Evolutionary conservation across 2,888 invertebrate genomes (phyloP).

Genomic region (Schrankia costaestrigalis): DNA sequence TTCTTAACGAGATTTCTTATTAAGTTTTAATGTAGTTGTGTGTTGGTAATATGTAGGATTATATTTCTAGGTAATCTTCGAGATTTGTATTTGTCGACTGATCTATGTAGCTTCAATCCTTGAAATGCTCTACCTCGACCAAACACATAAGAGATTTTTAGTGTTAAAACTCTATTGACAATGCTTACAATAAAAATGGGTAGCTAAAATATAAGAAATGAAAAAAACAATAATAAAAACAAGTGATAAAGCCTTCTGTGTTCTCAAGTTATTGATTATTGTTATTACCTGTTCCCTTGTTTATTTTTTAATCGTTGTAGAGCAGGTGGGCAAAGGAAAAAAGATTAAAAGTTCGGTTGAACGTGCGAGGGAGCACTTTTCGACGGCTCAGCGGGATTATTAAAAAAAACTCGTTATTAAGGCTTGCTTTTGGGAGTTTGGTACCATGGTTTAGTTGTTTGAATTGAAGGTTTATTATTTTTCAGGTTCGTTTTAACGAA

Average conservation of each 20-base stretch:
- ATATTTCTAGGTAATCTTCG: too few relatives aligned
- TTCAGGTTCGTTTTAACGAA: too few relatives aligned
- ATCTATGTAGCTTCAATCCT: too few relatives aligned
- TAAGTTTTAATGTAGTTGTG: too few relatives aligned
- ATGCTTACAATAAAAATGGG: neutral
- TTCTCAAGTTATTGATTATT: constrained; percentile 21
- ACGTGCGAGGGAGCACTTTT: constrained; percentile 42
- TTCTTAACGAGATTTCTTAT: neutral
- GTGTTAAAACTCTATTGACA: too few relatives aligned
- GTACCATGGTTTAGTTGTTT: too few relatives aligned
- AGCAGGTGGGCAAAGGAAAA: constrained; percentile 51
- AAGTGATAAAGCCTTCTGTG: constrained; percentile 17
- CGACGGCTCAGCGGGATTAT: constrained; percentile 33
- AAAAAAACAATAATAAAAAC: constrained; percentile 14
- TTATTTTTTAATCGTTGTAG: constrained; percentile 41
- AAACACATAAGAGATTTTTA: too few relatives aligned
- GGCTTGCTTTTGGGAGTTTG: neutral
- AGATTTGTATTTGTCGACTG: too few relatives aligned
- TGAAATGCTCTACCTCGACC: too few relatives aligned
- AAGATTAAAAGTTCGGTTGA: constrained; percentile 41
- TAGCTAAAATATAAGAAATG: constrained; percentile 2
- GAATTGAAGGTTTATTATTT: too few relatives aligned
- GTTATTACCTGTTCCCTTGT: constrained; percentile 37
- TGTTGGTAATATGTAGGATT: too few relatives aligned
- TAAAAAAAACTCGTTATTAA: constrained; percentile 6